Evolutionary conservation across 2,113 vertebrate species (phyloP).

Genomic region (Galeopterus variegatus): DNA sequence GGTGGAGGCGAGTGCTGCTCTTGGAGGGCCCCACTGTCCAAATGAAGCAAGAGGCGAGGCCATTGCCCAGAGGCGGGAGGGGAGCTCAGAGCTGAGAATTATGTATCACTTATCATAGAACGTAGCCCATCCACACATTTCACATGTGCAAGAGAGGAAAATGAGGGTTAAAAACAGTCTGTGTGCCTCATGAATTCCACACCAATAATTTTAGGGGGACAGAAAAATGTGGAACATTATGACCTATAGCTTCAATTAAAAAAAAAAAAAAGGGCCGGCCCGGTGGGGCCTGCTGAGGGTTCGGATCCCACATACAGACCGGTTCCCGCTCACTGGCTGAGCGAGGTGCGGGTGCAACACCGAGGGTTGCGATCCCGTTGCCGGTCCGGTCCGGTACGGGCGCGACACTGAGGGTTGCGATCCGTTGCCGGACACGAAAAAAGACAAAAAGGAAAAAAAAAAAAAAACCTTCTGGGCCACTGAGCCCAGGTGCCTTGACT

Average conservation of each 20-base stretch:
- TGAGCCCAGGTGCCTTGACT: too few species aligned
- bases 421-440: too few species aligned
- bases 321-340: too few species aligned
- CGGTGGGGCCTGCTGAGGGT: too few species aligned
- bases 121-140: neutral
- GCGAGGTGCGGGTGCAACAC: too few species aligned
- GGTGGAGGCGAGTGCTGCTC: fast-evolving
- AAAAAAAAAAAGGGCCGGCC: too few species aligned
- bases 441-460: too few species aligned
- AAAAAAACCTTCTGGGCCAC: too few species aligned
- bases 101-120: neutral
- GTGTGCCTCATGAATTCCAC: neutral
- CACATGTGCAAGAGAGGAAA: neutral
- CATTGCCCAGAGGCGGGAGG: neutral
- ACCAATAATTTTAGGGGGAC: neutral
- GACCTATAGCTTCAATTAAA: neutral
- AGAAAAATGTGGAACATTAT: neutral
- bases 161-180: neutral
- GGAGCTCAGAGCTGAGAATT: neutral
- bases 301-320: too few species aligned
- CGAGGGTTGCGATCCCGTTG: too few species aligned
- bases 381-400: too few species aligned
- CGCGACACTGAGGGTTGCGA: too few species aligned
- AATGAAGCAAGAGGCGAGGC: neutral
- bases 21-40: neutral